Base-by-base conservation (phyloP, 1,140 invertebrate genomes). In the Leptoteleia sp. region DNA sequence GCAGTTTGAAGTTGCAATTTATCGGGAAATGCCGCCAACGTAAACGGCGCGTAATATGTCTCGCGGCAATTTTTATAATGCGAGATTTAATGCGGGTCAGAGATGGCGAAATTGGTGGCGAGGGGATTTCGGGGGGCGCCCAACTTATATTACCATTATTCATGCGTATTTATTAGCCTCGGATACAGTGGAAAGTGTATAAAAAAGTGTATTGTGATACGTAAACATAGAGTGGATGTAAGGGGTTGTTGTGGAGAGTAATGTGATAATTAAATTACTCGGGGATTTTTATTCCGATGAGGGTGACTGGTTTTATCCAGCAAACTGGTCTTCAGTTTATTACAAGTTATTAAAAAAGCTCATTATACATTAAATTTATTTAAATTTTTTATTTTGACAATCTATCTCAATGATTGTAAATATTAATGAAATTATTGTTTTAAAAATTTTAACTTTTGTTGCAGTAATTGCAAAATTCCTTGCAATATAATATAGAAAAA, bases 171-270 rank as follows among this genome's bases (percentile, higher is more conserved):
- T 12, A 50, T 70, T 70, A 70, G 52, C n/a, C 37, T 54, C 54
- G 1, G 61, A 61, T 75, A 52, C 71, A 45, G 33, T 64, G 33
- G 8, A 50, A 43, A 52, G 45, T 37, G 45, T 19, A 31, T 16
- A 64, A 57, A 64, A 73, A 64, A 40, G 0, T 16, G 59, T 73
- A 61, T 59, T 61, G 9, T 65, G 61, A 76, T 76, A 76, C 47
- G 43, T 67, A 76, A 76, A 65, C 71, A 75, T 25, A n/a, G 43
- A 45, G 61, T 33, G 1, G 16, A 12, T 16, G 13, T 47, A 22
- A 16, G 31, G 52, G 48, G 16, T 29, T 9, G 12, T 13, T 19
- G 15, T 19, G 9, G 6, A 29, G 5, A 5, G 65, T 57, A 55
- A 68, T 38, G 42, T 48, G 50, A 68, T 68, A 48, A 68, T 68